These are phyloP conservation scores for Cantharis rufa DNA, from an alignment of 2,888 invertebrate species.

Conservation along the genomic window DNA sequence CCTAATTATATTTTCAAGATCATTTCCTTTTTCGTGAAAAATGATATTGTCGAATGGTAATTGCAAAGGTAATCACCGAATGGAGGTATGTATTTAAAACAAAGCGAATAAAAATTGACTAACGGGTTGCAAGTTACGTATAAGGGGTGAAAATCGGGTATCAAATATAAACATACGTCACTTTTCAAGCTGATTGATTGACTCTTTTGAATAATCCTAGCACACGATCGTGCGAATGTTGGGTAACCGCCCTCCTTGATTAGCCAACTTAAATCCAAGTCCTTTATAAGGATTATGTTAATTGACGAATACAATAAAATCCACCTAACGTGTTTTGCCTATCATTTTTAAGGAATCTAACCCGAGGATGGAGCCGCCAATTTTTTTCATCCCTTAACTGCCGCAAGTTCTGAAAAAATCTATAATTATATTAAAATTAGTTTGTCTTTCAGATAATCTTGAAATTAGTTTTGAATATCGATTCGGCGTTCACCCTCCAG, in stretches of 20 bases:
- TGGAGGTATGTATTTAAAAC: neutral
- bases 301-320: neutral
- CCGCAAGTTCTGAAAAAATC: neutral
- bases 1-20: neutral
- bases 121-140: neutral
- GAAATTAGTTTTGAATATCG: neutral
- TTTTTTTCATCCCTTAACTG: neutral
- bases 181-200: constrained; percentile 44
- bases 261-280: constrained; percentile 27
- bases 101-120: neutral
- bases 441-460: neutral
- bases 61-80: neutral
- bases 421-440: neutral
- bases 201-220: constrained; percentile 42
- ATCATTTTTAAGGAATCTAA: no score
- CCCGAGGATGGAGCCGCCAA: no score
- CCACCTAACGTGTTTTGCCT: neutral
- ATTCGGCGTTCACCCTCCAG: constrained; percentile 12
- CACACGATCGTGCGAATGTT: constrained; percentile 38
- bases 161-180: constrained; percentile 37
- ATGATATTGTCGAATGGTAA: neutral
- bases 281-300: constrained; percentile 25
- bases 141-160: constrained; percentile 7
- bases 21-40: neutral
- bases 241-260: constrained; percentile 30